Conservation (phyloP, 2,888 invertebrate genomes). For the Pachydiplax longipennis region DNA sequence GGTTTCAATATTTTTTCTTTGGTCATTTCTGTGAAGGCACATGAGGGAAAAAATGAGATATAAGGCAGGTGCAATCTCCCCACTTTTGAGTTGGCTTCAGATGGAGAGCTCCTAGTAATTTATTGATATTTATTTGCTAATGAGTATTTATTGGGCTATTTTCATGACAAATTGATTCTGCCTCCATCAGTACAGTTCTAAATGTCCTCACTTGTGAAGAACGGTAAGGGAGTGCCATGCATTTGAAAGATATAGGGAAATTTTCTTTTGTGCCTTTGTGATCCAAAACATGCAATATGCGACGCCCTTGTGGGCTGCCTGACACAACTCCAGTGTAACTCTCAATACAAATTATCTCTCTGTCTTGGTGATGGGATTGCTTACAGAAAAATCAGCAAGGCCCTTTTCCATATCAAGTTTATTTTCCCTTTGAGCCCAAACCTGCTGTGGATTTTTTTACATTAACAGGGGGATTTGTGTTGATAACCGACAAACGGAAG, state of each 20-base stretch:
- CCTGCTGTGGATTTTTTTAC: background rate
- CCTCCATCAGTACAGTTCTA: constrained; percentile 19
- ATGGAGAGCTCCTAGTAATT: constrained; percentile 36
- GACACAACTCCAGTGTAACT: constrained; percentile 9
- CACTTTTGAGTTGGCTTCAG: background rate
- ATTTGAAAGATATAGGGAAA: background rate
- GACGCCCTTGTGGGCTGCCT: background rate
- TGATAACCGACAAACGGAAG: background rate
- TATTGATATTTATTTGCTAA: constrained; percentile 36
- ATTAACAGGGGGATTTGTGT: background rate
- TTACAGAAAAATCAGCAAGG: background rate
- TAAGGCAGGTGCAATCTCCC: background rate
- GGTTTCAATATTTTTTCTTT: background rate
- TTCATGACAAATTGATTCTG: background rate
- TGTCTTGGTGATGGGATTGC: constrained; percentile 3
- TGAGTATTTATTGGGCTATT: constrained; percentile 35
- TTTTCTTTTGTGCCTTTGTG: constrained; percentile 43
- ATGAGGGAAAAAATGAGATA: background rate
- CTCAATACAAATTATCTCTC: background rate
- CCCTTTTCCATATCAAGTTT: background rate
- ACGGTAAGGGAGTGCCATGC: background rate
- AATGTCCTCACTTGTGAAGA: background rate
- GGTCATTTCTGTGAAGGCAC: background rate
- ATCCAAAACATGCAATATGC: constrained; percentile 17
- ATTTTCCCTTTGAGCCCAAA: background rate